Conservation (phyloP, 2,113 vertebrate genomes). For the Uria aalge region DNA sequence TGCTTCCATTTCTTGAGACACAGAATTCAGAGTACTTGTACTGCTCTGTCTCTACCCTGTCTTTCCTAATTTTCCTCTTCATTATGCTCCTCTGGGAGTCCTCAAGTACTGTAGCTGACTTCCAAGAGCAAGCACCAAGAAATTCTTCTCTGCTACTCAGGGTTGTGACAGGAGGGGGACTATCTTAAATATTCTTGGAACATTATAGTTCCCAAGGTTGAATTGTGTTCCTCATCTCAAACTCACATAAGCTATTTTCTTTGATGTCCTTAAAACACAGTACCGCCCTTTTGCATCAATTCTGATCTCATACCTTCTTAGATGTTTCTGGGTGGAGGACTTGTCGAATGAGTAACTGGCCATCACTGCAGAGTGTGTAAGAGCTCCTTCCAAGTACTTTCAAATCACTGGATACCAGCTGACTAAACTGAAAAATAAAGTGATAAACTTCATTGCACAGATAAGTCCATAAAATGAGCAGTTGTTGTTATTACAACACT, state of each 20-base stretch:
- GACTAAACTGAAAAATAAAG: slow-evolving; percentile 81
- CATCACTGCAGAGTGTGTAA: slow-evolving; percentile 88
- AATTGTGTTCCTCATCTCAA: not conserved
- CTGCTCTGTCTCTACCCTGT: not conserved
- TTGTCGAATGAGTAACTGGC: slow-evolving; percentile 88
- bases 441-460: not conserved
- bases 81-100: not conserved
- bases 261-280: not conserved
- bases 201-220: not conserved
- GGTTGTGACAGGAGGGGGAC: not conserved
- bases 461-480: not conserved
- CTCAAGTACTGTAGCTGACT: not conserved
- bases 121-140: not conserved
- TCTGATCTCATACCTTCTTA: slow-evolving; percentile 83
- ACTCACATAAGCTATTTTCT: not conserved
- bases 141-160: not conserved
- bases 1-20: not conserved
- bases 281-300: not conserved
- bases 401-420: slow-evolving; percentile 87
- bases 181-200: not conserved
- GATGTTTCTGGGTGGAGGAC: slow-evolving; percentile 93
- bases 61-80: not conserved
- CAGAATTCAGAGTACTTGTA: not conserved
- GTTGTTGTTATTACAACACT: not conserved
- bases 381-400: slow-evolving; percentile 85